These are phyloP conservation scores for Platorchestia sp. DNA, from an alignment of 1,140 invertebrate species.

Conservation along the genomic window DNA sequence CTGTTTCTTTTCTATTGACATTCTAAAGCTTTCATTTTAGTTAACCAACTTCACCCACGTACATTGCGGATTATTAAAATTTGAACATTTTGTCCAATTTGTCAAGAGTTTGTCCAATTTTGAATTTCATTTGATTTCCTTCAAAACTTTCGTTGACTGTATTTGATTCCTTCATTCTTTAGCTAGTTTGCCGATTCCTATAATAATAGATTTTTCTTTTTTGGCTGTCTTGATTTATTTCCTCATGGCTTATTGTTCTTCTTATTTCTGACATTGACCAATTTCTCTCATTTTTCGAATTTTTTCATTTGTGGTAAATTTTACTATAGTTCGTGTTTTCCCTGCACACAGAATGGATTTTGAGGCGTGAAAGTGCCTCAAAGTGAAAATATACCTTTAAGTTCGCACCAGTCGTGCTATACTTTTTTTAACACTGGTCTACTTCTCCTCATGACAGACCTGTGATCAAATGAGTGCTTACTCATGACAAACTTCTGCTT, in stretches of 20 bases:
- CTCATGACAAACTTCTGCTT: background rate
- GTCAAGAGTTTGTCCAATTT: no score
- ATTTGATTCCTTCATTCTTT: background rate
- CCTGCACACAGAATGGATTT: background rate
- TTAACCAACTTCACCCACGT: background rate
- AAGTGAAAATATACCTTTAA: background rate
- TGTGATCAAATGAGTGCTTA: background rate
- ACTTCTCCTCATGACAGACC: background rate
- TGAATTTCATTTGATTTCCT: background rate
- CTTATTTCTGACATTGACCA: background rate
- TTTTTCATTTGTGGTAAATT: background rate
- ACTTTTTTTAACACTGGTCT: background rate
- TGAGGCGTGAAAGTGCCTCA: background rate
- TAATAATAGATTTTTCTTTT: background rate
- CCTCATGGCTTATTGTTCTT: background rate
- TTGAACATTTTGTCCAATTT: no score
- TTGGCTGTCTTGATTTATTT: background rate
- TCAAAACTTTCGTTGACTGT: background rate
- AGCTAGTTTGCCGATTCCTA: no score
- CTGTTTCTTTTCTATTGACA: background rate
- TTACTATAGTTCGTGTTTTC: background rate
- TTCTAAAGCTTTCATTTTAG: background rate
- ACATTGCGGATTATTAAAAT: no score
- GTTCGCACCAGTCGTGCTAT: background rate
- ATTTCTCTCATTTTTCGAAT: background rate